Base-by-base conservation (phyloP, 2,888 invertebrate species). In the Myathropa florea region DNA sequence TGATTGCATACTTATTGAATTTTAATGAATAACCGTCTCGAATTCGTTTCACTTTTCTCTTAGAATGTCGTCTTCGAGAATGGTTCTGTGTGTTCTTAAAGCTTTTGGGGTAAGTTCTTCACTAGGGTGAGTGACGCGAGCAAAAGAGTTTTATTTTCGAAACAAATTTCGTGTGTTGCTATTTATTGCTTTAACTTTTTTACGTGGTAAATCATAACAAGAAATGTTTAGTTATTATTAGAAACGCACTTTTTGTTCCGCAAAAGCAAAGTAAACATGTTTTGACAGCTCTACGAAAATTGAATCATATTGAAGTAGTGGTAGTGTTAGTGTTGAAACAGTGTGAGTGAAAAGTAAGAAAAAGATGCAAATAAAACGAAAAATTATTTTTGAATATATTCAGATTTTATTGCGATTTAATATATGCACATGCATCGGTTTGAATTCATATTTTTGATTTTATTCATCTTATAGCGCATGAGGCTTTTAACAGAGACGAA, bases 111-210 rank as follows among this genome's bases (percentile, higher is more conserved):
- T 60, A 79, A 65, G 64, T 80, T 59, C 33, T 39, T 76, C 67
- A 36, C 46, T 77, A 77, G 59, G 68, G 77, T 85, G 18, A 18
- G 7, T 46, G 85, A 85, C 85, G 81, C 59, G 72, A 39, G 68
- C 33, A 55, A n/a, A 75, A 72, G 61, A 67, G 30, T 70, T 73
- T 85, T 70, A 78, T 82, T 85, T 85, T 85, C 60, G 68, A 67
- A 71, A 21, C 12, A 28, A 21, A 57, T 71, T 71, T 76, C 30
- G 70, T 76, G 30, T 18, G 65, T 39, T 57, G 59, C 53, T 63
- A 61, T 30, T 65, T 76, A 59, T 77, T 81, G 46, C 70, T 36
- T 61, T 57, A 68, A 46, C 46, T 71, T 46, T 61, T 46, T 77
- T 57, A 39, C 39, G 39, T 28, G 59, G 65, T 68, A 76, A 77